A percentile compares a stretch with the other conserved stretches of the same genome.
Conservation (phyloP, 92 coral and sea anemone genomes). For the Montipora capitata region DNA sequence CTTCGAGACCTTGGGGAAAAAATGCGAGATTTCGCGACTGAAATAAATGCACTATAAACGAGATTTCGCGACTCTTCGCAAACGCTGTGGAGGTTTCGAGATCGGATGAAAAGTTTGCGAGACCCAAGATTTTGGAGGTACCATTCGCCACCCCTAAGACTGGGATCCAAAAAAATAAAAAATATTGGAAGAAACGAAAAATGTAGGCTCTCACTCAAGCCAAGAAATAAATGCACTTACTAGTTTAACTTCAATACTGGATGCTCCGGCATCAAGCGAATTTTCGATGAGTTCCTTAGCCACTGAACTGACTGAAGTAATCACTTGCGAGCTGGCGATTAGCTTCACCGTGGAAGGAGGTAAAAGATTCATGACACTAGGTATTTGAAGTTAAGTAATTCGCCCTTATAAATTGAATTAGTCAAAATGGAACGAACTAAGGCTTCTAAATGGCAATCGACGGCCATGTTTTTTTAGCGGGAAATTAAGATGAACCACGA, state of each 20-base stretch:
- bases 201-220: background rate
- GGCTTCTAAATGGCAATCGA: background rate
- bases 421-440: no score
- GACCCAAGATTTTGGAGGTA: no score
- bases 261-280: constrained; percentile 96
- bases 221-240: constrained; percentile 47
- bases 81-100: no score
- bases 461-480: constrained; percentile 45
- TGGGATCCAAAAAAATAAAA: no score
- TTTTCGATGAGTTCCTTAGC: constrained; percentile 96
- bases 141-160: no score
- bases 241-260: constrained; percentile 88
- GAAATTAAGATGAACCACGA: background rate
- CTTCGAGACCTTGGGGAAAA: no score
- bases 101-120: no score
- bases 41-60: no score
- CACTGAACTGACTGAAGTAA: constrained; percentile 87
- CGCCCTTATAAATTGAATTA: background rate
- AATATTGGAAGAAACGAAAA: no score
- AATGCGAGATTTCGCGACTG: no score
- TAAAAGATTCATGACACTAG: constrained; percentile 63
- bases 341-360: constrained; percentile 90
- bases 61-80: no score
- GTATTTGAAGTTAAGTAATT: background rate
- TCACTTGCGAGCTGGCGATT: constrained; percentile 95